phyloP scores from a whole-genome alignment of 2,113 vertebrate genomes.

The Tautogolabrus adspersus region DNA sequence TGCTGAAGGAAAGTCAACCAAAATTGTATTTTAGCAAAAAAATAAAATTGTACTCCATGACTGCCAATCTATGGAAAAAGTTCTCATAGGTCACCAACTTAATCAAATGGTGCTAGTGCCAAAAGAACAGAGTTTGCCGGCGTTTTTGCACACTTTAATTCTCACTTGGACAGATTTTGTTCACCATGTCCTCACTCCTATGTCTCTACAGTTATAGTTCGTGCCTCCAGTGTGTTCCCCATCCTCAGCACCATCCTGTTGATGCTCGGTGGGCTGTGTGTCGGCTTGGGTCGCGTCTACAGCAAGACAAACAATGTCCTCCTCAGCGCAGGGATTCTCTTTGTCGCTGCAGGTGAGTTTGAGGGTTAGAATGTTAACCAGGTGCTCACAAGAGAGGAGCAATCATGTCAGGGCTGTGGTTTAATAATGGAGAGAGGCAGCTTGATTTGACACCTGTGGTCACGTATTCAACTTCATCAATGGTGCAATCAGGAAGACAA shows the following conservation, averaged over 20 bases:
- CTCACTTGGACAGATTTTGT: too few species aligned
- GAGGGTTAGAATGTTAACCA: not conserved
- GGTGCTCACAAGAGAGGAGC: not conserved
- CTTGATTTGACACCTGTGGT: slow-evolving; percentile 23
- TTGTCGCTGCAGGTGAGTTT: slow-evolving; percentile 94
- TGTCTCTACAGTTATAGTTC: slow-evolving; percentile 89
- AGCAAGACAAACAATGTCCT: slow-evolving; percentile 95
- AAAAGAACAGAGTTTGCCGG: too few species aligned
- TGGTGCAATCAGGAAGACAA: slow-evolving; percentile 29
- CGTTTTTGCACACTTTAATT: too few species aligned
- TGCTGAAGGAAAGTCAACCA: too few species aligned
- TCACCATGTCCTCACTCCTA: not conserved
- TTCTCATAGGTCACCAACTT: too few species aligned
- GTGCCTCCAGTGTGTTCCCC: slow-evolving; percentile 97
- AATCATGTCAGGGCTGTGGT: not conserved
- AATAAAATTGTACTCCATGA: too few species aligned
- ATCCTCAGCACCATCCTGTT: slow-evolving; percentile 94
- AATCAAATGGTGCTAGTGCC: too few species aligned
- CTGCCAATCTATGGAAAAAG: too few species aligned
- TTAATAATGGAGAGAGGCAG: slow-evolving; percentile 15
- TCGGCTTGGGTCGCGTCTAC: slow-evolving; percentile 92
- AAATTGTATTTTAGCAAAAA: too few species aligned
- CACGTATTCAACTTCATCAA: slow-evolving; percentile 6
- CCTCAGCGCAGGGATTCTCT: slow-evolving; percentile 96
- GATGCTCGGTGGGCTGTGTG: slow-evolving; percentile 93